Base-by-base conservation (phyloP, 2,888 invertebrate genomes). In the Aphodius granarius region DNA sequence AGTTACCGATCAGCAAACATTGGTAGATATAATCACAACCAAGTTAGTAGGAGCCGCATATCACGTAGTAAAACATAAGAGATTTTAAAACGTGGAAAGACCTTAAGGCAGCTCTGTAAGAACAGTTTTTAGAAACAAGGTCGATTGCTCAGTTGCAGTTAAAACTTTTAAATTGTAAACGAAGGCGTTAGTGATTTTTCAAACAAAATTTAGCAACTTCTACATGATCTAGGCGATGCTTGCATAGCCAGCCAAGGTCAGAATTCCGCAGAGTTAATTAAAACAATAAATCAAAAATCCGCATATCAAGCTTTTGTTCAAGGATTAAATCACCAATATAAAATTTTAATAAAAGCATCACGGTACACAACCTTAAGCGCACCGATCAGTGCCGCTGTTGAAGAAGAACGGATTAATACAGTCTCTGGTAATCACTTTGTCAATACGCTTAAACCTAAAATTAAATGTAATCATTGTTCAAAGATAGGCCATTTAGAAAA, bases 31-130 rank as follows among this genome's bases (percentile, higher is more conserved):
- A 21, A 68, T 68, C 13, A 68, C 68, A 9, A 68, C 68, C 9
- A 18, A 20, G n/a, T 68, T 68, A 20, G n/a, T n/a, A 4, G 68
- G 68, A 19, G 21, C 68, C 6, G 68, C 68, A n/a, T 68, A 68
- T n/a, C 18, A 68, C 68, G n/a, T 68, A 20, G 68, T 68, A 20
- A 68, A 68, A 20, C 68, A 68, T 68, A 68, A 19, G 21, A 68
- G 20, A n/a, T 19, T 66, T 66, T 20, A 5, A 5, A 66, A 66
- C 5, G 5, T 66, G 66, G 66, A 3, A 5, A 3, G 18, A 18
- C n/a, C 9, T 66, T 9, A 66, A 66, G 15, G 21, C 13, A 66
- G 18, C 66, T 15, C 66, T 66, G n/a, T 20, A 66, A 21, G 66
- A 66, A 15, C 66, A 66, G 19, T 66, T 66, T 19, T 17, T 66